Base-by-base conservation (phyloP, 2,888 invertebrate species). In the Pelosia muscerda region DNA sequence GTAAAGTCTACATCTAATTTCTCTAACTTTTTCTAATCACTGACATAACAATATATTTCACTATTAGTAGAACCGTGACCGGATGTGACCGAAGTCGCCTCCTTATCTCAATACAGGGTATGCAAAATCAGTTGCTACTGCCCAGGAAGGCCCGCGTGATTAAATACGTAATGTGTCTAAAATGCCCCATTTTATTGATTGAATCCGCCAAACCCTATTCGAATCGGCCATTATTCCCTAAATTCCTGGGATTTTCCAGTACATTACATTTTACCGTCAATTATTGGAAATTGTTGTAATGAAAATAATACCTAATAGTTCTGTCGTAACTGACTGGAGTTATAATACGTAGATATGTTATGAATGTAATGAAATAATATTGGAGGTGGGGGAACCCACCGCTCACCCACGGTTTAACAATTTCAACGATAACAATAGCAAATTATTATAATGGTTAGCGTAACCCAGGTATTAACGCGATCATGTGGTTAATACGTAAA, bases 191-290 rank as follows among this genome's bases (percentile, higher is more conserved):
- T 59, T 23, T 10, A 59, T 59, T 59, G 38, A 64, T 68, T 34
- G 31, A 22, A 67, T 26, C 57, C 26, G 28, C 62, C n/a, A 64
- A 69, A 68, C 68, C 62, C 58, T 49, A 13, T n/a, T 23, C 55
- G 15, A 11, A 5, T 10, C 42, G 64, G 57, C 64, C 65, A 64
- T 68, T 63, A 68, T 71, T 69, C 69, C 66, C 63, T 53, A 59
- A 42, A 19, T 60, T 54, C 49, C 26, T 28, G 59, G 56, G n/a
- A 60, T 69, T 68, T 71, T 70, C 73, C 65, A 57, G 3, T 59
- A 73, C 77, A 77, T 78, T 78, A 67, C 63, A 60, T 69, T 56
- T 57, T 28, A 31, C 53, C 79, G 60, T 56, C 42, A 64, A 66
- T 77, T 72, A 77, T 75, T 71, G 63, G 63, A 54, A 60, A 74